phyloP scores from a whole-genome alignment of 2,888 invertebrate genomes.

The Spisula subtruncata region DNA sequence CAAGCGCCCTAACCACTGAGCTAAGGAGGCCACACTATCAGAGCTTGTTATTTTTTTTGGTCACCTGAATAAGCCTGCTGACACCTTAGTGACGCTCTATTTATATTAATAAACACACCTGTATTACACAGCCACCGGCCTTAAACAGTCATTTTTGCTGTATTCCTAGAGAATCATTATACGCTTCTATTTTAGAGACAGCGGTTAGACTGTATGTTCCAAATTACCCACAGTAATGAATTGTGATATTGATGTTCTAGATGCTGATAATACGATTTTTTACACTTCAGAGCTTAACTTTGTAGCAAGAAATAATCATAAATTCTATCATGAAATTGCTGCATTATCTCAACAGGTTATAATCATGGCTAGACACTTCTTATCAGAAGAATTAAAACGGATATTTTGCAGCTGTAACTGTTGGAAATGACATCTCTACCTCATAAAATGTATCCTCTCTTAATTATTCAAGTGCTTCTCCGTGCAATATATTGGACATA shows the following conservation, averaged over 20 bases:
- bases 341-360: slow-evolving; percentile 21
- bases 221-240: neutral
- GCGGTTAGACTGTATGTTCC: no score
- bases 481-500: slow-evolving; percentile 3
- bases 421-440: slow-evolving; percentile 9
- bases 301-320: slow-evolving; percentile 10
- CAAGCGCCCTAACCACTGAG: no score
- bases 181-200: no score
- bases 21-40: no score
- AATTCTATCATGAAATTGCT: slow-evolving; percentile 9
- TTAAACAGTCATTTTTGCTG: no score
- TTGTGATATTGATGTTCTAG: neutral
- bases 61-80: no score
- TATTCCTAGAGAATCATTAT: no score
- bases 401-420: slow-evolving; percentile 24
- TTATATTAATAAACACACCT: no score
- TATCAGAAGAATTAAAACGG: slow-evolving; percentile 19
- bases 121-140: no score
- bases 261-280: neutral
- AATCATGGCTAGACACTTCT: slow-evolving; percentile 10
- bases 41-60: no score
- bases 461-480: slow-evolving; percentile 2
- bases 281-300: slow-evolving; percentile 4
- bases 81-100: no score
- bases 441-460: slow-evolving; percentile 13